Percentiles rank a stretch among this genome's conserved stretches.
Conservation (phyloP, 1,140 invertebrate genomes). For the Tetranychus urticae region DNA sequence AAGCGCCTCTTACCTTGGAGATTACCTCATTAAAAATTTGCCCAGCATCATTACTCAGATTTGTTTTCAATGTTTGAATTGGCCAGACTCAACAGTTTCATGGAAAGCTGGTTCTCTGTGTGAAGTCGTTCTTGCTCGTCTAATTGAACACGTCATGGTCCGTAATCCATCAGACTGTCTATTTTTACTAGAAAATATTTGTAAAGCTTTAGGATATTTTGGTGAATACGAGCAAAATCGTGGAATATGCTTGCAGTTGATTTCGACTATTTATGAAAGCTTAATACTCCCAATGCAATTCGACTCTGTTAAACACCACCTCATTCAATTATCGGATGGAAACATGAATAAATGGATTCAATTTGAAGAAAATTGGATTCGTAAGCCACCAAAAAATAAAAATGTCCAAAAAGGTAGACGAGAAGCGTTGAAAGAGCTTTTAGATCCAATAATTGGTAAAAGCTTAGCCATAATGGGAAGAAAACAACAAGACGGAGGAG, state of each 20-base stretch:
- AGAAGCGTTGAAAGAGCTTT: background rate
- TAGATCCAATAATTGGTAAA: constrained; percentile 1
- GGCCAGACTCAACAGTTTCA: background rate
- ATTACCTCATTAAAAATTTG: background rate
- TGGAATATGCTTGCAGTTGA: background rate
- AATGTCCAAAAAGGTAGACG: background rate
- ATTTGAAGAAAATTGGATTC: background rate
- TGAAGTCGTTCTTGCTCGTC: background rate
- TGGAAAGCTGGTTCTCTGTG: background rate
- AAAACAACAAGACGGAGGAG: no score
- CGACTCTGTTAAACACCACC: background rate
- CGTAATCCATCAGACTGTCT: background rate
- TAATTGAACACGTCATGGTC: background rate
- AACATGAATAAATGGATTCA: background rate
- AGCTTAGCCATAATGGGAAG: background rate
- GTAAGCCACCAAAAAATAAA: background rate
- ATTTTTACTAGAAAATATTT: background rate
- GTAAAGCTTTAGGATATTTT: background rate
- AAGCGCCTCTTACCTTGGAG: background rate
- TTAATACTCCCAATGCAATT: background rate
- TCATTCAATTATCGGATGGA: background rate
- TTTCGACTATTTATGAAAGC: background rate
- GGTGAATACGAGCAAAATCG: constrained; percentile 5
- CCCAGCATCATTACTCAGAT: background rate
- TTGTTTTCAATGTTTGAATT: background rate